Evolutionary conservation across 1,140 invertebrate species (phyloP).

Genomic region (Bombyx mori): DNA sequence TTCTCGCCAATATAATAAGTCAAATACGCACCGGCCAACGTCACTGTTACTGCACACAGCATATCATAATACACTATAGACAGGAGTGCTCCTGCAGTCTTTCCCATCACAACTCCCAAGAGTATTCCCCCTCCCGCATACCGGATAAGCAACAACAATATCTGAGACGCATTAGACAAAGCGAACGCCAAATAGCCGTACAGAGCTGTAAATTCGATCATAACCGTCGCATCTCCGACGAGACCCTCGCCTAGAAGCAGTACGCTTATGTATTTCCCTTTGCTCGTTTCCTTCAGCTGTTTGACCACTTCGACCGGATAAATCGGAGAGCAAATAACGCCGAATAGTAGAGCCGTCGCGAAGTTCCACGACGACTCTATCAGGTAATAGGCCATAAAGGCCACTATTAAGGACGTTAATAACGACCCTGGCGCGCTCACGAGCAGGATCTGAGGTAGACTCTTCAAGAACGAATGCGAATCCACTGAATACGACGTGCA

Average conservation of each 20-base stretch:
- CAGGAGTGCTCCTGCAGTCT: slow-evolving; percentile 32
- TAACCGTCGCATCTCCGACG: slow-evolving; percentile 51
- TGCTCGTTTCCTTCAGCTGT: slow-evolving; percentile 42
- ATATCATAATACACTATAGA: slow-evolving; percentile 54
- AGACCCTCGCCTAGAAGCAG: slow-evolving; percentile 52
- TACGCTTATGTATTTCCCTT: slow-evolving; percentile 53
- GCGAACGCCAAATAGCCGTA: slow-evolving; percentile 50
- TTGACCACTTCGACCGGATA: slow-evolving; percentile 54
- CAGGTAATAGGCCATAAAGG: slow-evolving; percentile 50
- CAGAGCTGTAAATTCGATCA: slow-evolving; percentile 53
- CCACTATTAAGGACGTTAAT: slow-evolving; percentile 38
- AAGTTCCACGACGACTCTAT: slow-evolving; percentile 53
- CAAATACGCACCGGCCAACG: slow-evolving; percentile 43
- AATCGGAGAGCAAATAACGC: slow-evolving; percentile 50
- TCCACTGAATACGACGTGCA: slow-evolving; percentile 50
- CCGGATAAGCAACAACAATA: slow-evolving; percentile 37
- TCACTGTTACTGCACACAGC: slow-evolving; percentile 42
- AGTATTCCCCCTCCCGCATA: slow-evolving; percentile 49
- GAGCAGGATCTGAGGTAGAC: slow-evolving; percentile 48
- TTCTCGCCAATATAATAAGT: slow-evolving; percentile 61
- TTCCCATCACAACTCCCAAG: slow-evolving; percentile 43
- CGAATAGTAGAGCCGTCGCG: slow-evolving; percentile 43
- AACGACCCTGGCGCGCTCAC: slow-evolving; percentile 47
- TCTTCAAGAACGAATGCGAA: slow-evolving; percentile 51
- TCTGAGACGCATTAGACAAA: slow-evolving; percentile 38